These are phyloP conservation scores for Popillia japonica DNA, from an alignment of 1,140 invertebrate genomes.

Conservation along the genomic window DNA sequence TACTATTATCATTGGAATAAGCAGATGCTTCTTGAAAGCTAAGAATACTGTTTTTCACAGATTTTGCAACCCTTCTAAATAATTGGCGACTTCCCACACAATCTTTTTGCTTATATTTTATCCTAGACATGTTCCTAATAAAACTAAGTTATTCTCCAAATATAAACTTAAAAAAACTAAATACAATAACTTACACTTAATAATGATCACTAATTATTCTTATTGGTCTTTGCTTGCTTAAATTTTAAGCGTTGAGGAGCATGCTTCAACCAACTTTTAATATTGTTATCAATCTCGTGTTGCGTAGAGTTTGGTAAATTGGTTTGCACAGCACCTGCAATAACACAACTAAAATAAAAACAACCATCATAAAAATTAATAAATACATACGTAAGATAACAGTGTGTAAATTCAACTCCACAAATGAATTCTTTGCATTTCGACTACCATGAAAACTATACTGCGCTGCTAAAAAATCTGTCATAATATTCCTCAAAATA, in stretches of 20 bases:
- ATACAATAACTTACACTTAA: neutral
- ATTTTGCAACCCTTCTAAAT: constrained; percentile 5
- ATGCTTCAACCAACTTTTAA: constrained; percentile 25
- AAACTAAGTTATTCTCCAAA: too few species aligned
- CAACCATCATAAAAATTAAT: neutral
- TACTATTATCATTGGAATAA: neutral
- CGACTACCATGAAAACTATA: neutral
- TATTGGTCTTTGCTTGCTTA: constrained; percentile 11
- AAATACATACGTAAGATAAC: neutral
- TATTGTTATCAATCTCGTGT: neutral
- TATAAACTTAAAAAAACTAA: too few species aligned
- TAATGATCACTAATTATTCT: neutral
- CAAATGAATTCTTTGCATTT: neutral
- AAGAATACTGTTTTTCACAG: neutral
- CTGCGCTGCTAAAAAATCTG: too few species aligned
- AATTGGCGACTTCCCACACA: neutral
- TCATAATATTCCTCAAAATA: too few species aligned
- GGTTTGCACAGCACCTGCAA: constrained; percentile 7
- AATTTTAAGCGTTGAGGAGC: neutral
- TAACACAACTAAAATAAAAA: neutral
- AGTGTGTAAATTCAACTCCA: neutral
- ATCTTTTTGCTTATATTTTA: too few species aligned
- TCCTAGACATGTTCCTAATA: too few species aligned
- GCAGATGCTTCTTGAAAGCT: neutral
- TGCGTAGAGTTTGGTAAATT: neutral